A percentile compares a stretch with the other conserved stretches of the same genome.
Conservation (phyloP, 1,140 invertebrate species). For the Megathymus violae region DNA sequence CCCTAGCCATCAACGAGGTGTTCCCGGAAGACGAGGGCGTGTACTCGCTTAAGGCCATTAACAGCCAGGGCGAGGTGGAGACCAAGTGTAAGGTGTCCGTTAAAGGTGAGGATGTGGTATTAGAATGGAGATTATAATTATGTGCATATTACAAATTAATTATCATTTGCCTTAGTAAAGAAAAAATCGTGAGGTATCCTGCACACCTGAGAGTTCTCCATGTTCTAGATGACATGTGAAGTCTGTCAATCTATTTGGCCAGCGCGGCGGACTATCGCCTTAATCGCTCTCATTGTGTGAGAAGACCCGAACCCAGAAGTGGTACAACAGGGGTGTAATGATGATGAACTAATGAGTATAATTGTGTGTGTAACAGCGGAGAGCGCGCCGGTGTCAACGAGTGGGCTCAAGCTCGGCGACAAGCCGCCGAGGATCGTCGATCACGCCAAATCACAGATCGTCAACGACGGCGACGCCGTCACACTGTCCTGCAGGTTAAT, state of each 20-base stretch:
- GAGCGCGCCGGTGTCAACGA: conserved; percentile 60
- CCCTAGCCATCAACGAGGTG: conserved; percentile 94
- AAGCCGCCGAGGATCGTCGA: conserved; percentile 93
- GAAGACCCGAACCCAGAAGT: no score
- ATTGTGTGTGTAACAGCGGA: conserved; percentile 84
- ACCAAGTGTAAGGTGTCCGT: conserved; percentile 93
- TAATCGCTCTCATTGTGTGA: no score
- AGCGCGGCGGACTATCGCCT: no score
- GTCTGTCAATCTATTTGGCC: no score
- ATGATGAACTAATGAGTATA: no score
- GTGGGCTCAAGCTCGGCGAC: conserved; percentile 85
- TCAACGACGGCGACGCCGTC: conserved; percentile 94
- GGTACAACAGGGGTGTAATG: no score
- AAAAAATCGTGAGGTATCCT: no score
- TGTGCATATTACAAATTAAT: no score
- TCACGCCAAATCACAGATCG: conserved; percentile 90
- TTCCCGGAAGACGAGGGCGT: conserved; percentile 97
- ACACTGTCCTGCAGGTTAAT: conserved; percentile 88
- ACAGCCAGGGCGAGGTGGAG: conserved; percentile 92
- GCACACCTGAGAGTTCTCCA: no score
- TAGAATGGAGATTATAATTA: not conserved
- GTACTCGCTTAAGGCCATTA: conserved; percentile 94
- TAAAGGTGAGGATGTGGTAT: conserved; percentile 87
- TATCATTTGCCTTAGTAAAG: no score
- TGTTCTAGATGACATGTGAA: no score